Evolutionary conservation across 2,113 vertebrate genomes (phyloP).

Genomic region (Cinclus mexicanus): DNA sequence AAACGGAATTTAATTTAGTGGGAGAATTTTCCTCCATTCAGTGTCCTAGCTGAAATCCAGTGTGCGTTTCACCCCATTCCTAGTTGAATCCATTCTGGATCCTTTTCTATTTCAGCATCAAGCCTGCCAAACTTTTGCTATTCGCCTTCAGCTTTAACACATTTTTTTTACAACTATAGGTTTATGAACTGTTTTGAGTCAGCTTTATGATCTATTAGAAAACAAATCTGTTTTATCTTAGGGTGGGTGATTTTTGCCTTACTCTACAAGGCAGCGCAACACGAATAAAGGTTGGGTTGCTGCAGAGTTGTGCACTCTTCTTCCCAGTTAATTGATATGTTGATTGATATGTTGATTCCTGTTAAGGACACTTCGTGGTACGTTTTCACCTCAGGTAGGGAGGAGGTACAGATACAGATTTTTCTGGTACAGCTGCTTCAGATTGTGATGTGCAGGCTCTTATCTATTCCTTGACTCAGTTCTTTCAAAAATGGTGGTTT

Average conservation of each 20-base stretch:
- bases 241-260: background rate
- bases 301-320: background rate
- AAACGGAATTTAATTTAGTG: background rate
- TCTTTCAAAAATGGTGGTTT: fast-evolving
- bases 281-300: background rate
- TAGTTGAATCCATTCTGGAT: background rate
- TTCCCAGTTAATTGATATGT: background rate
- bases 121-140: background rate
- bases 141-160: background rate
- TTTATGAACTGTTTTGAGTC: background rate
- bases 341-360: background rate
- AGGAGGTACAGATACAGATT: background rate
- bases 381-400: background rate
- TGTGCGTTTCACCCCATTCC: background rate
- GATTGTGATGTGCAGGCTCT: background rate
- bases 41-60: fast-evolving
- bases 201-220: background rate
- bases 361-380: background rate
- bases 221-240: background rate
- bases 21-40: background rate
- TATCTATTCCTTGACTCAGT: fast-evolving
- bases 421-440: background rate
- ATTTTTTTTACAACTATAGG: background rate
- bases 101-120: background rate
- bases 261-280: background rate